phyloP scores from a whole-genome alignment of 2,888 invertebrate genomes.

The Eupithecia tripunctaria region DNA sequence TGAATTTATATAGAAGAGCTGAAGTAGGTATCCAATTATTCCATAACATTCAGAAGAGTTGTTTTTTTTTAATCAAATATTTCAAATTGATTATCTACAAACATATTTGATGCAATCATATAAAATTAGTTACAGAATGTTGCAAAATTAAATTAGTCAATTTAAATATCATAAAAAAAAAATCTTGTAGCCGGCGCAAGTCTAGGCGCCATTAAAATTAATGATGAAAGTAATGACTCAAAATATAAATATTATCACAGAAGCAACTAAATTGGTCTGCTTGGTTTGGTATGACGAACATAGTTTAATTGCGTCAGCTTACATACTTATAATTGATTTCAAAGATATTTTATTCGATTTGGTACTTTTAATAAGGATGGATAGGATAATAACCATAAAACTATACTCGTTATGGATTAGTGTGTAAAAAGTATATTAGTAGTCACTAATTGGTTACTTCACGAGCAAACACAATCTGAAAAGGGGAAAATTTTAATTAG shows the following conservation, averaged over 20 bases:
- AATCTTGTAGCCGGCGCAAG: not conserved
- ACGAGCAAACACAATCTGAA: not conserved
- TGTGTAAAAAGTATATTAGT: not conserved
- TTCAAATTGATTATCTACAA: not conserved
- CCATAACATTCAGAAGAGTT: too few species aligned
- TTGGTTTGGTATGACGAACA: not conserved
- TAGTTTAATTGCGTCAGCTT: not conserved
- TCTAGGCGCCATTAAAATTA: slow-evolving; percentile 2
- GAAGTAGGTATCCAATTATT: too few species aligned
- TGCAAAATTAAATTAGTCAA: slow-evolving; percentile 49
- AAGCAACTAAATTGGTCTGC: not conserved
- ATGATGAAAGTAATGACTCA: not conserved
- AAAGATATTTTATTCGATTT: not conserved
- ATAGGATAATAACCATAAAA: not conserved
- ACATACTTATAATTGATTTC: not conserved
- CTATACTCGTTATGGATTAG: not conserved
- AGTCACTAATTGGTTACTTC: not conserved
- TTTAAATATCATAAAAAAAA: slow-evolving; percentile 37
- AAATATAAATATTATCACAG: not conserved
- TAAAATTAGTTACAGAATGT: slow-evolving; percentile 25
- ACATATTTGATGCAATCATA: not conserved
- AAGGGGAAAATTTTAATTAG: too few species aligned
- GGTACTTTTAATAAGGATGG: not conserved
- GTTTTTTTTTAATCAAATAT: too few species aligned
- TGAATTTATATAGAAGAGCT: too few species aligned